Evolutionary conservation across 2,113 vertebrate species (phyloP).

Genomic region (Halichoeres trimaculatus): DNA sequence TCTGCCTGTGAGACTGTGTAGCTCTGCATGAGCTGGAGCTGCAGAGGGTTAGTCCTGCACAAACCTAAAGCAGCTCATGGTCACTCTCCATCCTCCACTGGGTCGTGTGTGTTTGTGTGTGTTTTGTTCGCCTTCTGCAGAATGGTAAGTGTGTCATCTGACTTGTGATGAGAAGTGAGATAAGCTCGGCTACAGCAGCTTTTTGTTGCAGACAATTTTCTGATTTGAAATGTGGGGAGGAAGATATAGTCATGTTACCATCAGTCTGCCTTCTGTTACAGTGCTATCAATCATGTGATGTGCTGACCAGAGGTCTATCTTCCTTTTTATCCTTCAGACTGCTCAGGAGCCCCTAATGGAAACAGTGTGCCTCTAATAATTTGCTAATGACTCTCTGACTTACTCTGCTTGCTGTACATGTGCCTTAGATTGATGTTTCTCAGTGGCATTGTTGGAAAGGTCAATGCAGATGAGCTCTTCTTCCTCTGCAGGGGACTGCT

Average conservation of each 20-base stretch:
- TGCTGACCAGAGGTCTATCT: not conserved
- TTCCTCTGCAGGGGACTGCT: conserved; percentile 13
- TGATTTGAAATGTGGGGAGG: conserved; percentile 2
- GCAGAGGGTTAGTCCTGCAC: conserved; percentile 17
- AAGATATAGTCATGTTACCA: not conserved
- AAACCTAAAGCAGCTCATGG: conserved; percentile 45
- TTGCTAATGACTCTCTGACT: conserved; percentile 1
- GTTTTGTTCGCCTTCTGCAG: conserved; percentile 50
- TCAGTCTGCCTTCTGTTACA: conserved; percentile 9
- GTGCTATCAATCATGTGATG: not conserved
- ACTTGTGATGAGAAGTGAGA: conserved; percentile 44
- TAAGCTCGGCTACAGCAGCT: not conserved
- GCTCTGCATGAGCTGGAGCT: conserved; percentile 26
- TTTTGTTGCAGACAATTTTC: conserved; percentile 14
- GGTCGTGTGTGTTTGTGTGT: conserved; percentile 4
- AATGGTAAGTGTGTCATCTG: conserved; percentile 71
- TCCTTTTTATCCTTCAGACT: conserved; percentile 6
- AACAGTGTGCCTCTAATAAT: conserved; percentile 19
- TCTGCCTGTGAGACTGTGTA: conserved; percentile 28
- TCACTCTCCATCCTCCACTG: conserved; percentile 33
- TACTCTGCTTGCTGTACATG: not conserved
- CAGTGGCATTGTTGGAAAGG: conserved; percentile 17
- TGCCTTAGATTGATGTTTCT: conserved; percentile 1
- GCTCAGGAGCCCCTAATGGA: not conserved
- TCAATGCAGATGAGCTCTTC: conserved; percentile 4